Conservation (phyloP, 35 echinoderm and acorn worm genomes). For the Lytechinus pictus region DNA sequence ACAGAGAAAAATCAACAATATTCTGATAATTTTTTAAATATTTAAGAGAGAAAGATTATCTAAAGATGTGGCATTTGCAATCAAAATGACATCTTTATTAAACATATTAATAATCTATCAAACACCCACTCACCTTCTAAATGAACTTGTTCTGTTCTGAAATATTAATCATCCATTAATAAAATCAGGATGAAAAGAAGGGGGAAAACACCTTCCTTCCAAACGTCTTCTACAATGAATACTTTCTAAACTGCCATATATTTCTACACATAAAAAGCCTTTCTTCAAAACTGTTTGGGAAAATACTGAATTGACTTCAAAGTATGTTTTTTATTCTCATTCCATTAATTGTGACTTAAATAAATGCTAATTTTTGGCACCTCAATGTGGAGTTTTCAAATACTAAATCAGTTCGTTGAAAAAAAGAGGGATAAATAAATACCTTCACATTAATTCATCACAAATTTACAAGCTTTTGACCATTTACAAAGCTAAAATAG, state of each 20-base stretch:
- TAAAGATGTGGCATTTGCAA: not conserved
- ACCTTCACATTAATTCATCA: not conserved
- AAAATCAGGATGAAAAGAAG: not conserved
- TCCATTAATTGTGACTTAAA: not conserved
- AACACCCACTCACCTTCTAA: not conserved
- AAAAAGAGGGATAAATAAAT: not conserved
- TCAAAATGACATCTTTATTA: not conserved
- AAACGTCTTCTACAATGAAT: too few relatives aligned
- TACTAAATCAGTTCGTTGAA: not conserved
- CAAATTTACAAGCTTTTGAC: not conserved
- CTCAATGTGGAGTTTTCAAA: not conserved
- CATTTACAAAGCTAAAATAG: not conserved
- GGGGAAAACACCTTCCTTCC: not conserved
- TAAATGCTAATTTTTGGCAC: not conserved
- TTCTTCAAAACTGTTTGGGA: not conserved
- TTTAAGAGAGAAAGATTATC: not conserved
- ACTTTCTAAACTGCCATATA: too few relatives aligned
- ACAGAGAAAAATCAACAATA: not conserved
- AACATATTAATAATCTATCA: not conserved
- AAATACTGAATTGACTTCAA: not conserved
- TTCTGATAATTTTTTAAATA: not conserved
- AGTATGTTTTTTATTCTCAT: not conserved
- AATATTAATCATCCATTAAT: not conserved
- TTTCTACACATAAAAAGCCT: not conserved
- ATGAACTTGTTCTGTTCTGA: not conserved